Evolutionary conservation across 1,140 invertebrate species (phyloP).

Genomic region (Drosophila busckii): DNA sequence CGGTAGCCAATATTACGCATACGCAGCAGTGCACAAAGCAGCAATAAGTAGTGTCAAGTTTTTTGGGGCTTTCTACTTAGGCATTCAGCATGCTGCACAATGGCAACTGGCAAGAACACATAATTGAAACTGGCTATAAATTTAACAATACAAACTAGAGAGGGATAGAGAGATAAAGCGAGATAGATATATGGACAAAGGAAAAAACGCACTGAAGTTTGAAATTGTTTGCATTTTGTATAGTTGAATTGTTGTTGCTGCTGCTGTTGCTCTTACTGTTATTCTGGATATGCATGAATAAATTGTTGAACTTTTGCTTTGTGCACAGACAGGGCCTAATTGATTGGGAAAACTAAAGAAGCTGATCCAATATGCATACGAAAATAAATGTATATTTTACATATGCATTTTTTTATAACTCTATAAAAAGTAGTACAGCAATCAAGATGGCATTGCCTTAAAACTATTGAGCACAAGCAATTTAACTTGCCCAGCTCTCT

Average conservation of each 20-base stretch:
- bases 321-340: slow-evolving; percentile 7
- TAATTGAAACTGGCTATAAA: slow-evolving; percentile 26
- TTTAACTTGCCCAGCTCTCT: too few species aligned
- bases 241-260: slow-evolving; percentile 14
- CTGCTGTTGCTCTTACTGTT: too few species aligned
- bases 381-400: too few species aligned
- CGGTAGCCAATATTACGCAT: slow-evolving; percentile 33
- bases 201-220: slow-evolving; percentile 40
- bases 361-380: too few species aligned
- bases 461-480: too few species aligned
- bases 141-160: too few species aligned
- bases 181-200: too few species aligned
- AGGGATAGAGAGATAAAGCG: too few species aligned
- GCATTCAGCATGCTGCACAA: background rate
- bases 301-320: slow-evolving; percentile 8
- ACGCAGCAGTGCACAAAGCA: slow-evolving; percentile 23
- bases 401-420: too few species aligned
- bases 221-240: slow-evolving; percentile 46
- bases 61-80: slow-evolving; percentile 1
- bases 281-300: slow-evolving; percentile 25
- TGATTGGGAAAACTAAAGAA: too few species aligned
- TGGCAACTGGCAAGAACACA: background rate
- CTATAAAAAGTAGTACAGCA: too few species aligned
- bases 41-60: slow-evolving; percentile 33
- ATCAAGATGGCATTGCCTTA: too few species aligned